Percentiles rank a stretch among this genome's conserved stretches.
Evolutionary conservation across 2,113 vertebrate genomes (phyloP).

Genomic region (Platanista minor): DNA sequence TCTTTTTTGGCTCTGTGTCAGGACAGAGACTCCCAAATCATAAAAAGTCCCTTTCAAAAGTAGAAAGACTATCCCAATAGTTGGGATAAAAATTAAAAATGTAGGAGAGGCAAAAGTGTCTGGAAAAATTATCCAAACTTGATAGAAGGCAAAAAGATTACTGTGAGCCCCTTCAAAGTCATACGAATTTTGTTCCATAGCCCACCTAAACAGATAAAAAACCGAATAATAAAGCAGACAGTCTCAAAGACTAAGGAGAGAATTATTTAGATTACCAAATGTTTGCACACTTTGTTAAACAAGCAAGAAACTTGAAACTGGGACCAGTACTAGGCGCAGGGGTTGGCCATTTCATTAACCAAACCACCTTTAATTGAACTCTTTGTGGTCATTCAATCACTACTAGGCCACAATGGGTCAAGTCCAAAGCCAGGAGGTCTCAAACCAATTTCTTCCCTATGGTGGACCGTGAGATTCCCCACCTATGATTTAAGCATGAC

Average conservation of each 20-base stretch:
- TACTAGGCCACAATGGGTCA: neutral
- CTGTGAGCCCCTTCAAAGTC: neutral
- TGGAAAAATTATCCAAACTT: neutral
- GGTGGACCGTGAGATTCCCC: neutral
- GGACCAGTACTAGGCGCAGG: neutral
- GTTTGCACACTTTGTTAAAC: neutral
- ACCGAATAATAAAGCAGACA: neutral
- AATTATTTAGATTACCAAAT: neutral
- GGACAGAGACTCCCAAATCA: neutral
- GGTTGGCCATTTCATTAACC: neutral
- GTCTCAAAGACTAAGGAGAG: neutral
- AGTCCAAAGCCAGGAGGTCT: neutral
- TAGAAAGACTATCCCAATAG: neutral
- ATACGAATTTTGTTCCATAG: neutral
- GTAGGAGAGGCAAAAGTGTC: neutral
- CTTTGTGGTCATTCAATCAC: neutral
- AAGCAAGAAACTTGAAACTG: neutral
- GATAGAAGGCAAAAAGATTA: neutral
- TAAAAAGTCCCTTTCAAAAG: neutral
- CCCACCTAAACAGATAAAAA: neutral
- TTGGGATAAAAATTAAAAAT: neutral
- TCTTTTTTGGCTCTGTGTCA: neutral
- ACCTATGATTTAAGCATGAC: neutral
- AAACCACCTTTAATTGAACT: neutral
- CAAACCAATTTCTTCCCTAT: neutral